Conservation (phyloP, 1,140 invertebrate species). For the Aphidius gifuensis region DNA sequence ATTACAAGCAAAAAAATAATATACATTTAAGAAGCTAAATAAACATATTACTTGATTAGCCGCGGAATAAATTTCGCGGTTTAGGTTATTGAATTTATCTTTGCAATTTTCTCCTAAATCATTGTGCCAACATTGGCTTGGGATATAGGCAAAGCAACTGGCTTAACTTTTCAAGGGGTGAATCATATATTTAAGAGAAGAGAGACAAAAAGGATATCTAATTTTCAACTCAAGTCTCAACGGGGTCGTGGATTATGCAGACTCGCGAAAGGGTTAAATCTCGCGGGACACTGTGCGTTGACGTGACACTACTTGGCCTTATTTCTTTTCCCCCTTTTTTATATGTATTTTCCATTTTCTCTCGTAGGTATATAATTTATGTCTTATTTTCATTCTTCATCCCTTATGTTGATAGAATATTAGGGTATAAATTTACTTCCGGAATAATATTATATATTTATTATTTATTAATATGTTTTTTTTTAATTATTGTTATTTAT, state of each 20-base stretch:
- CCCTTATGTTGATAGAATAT: constrained; percentile 45
- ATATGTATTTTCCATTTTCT: too few relatives aligned
- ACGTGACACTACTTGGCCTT: constrained; percentile 47
- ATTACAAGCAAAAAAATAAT: constrained; percentile 1
- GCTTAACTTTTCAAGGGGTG: too few relatives aligned
- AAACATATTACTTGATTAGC: constrained; percentile 38
- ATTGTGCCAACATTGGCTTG: constrained; percentile 32
- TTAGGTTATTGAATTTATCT: constrained; percentile 50
- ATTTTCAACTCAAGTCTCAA: constrained; percentile 49
- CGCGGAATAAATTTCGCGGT: constrained; percentile 45
- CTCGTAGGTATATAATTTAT: too few relatives aligned
- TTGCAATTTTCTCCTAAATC: constrained; percentile 55
- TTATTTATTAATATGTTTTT: neutral
- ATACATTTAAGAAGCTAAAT: constrained; percentile 10
- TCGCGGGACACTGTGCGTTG: constrained; percentile 46
- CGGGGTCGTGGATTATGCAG: constrained; percentile 54
- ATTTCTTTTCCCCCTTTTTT: constrained; percentile 1
- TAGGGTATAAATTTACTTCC: constrained; percentile 3
- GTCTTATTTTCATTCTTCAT: too few relatives aligned
- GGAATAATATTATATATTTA: neutral
- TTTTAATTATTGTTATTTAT: neutral
- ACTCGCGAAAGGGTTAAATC: constrained; percentile 52
- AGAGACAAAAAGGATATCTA: constrained; percentile 39
- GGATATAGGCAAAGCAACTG: constrained; percentile 15
- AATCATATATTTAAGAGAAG: constrained; percentile 5